These are phyloP conservation scores for Petaurus breviceps DNA, from an alignment of 2,113 vertebrate genomes.

Conservation along the genomic window DNA sequence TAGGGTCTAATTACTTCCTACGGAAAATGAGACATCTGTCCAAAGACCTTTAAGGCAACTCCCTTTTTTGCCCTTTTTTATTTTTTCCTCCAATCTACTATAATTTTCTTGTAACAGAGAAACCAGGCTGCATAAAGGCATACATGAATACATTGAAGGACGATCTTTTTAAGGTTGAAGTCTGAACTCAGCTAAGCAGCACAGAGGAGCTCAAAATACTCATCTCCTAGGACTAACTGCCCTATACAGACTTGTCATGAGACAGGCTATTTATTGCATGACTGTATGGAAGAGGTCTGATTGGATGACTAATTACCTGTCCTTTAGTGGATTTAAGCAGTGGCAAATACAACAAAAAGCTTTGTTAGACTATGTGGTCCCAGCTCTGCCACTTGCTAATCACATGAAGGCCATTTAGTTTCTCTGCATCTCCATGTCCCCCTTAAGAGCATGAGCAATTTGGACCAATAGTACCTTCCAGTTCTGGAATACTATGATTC, in stretches of 20 bases:
- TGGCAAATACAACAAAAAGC: not conserved
- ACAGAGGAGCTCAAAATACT: not conserved
- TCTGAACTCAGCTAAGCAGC: constrained; percentile 1
- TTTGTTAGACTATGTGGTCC: not conserved
- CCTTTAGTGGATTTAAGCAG: constrained; percentile 45
- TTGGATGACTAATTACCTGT: not conserved
- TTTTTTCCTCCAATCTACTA: constrained; percentile 3
- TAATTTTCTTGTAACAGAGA: constrained; percentile 73
- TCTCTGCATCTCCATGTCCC: not conserved
- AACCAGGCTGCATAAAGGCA: constrained; percentile 54
- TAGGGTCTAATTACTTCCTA: too few species aligned
- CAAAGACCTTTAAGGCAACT: too few species aligned
- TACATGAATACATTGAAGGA: constrained; percentile 29
- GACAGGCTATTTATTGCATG: not conserved
- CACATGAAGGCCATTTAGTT: not conserved
- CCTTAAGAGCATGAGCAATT: not conserved
- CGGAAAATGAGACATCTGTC: too few species aligned
- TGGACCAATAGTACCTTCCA: not conserved
- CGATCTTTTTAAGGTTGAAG: constrained; percentile 6
- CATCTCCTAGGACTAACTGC: not conserved
- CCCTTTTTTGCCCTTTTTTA: too few species aligned
- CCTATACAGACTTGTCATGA: fast-evolving
- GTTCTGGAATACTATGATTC: not conserved
- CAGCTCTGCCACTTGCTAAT: not conserved
- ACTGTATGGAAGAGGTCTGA: not conserved